Evolutionary conservation across 2,797 vertebrate genomes (phyloP).

Genomic region (Echeneis naucrates): DNA sequence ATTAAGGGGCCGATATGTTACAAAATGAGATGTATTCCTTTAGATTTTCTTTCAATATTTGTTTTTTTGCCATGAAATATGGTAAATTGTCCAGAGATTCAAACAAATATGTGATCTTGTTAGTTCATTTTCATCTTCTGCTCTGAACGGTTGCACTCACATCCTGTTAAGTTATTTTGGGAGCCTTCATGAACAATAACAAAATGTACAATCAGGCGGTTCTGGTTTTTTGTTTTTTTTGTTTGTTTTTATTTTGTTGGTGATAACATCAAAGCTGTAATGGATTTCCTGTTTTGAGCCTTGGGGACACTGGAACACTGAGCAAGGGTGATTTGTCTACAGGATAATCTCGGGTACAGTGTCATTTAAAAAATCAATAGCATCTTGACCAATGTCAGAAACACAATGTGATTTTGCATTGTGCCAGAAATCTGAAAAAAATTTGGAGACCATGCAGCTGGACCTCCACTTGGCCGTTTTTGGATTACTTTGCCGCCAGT

Average conservation of each 20-base stretch:
- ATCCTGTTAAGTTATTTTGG: constrained; percentile 14
- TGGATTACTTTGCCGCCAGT: constrained; percentile 7
- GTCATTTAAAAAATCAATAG: constrained; percentile 11
- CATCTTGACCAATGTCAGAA: neutral
- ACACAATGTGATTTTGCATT: constrained; percentile 14
- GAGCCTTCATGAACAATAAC: constrained; percentile 28
- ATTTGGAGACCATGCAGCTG: constrained; percentile 29
- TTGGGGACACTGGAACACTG: neutral
- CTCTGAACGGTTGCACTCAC: neutral
- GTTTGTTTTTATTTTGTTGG: constrained; percentile 36
- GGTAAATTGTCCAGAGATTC: neutral
- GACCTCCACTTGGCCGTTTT: constrained; percentile 53
- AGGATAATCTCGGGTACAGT: constrained; percentile 1
- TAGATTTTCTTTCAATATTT: neutral
- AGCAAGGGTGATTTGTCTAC: constrained; percentile 17
- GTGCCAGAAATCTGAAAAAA: constrained; percentile 1
- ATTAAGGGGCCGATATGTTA: neutral
- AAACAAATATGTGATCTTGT: too few species aligned
- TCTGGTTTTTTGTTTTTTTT: constrained; percentile 46
- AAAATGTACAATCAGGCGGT: constrained; percentile 17
- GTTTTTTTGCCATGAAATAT: neutral
- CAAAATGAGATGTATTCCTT: neutral
- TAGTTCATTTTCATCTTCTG: neutral
- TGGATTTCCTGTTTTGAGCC: constrained; percentile 37
- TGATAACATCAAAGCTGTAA: constrained; percentile 39